Evolutionary conservation across 2,113 vertebrate genomes (phyloP).

Genomic region (Centropristis striata): DNA sequence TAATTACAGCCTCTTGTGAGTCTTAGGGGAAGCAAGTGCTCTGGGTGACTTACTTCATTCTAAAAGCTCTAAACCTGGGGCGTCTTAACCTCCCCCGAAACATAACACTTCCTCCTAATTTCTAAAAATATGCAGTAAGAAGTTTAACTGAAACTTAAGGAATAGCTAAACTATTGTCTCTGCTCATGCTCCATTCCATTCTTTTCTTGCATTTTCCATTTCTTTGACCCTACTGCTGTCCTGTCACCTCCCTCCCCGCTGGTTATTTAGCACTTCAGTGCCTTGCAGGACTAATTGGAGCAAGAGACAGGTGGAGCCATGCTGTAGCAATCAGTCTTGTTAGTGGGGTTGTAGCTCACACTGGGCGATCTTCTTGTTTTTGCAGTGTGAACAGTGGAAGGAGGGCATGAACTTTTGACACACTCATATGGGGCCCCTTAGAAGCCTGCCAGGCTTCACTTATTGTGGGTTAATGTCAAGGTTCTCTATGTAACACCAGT

Average conservation of each 20-base stretch:
- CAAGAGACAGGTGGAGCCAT: slow-evolving; percentile 88
- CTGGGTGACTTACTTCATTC: slow-evolving; percentile 19
- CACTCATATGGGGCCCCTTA: slow-evolving; percentile 53
- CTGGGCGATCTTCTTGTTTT: slow-evolving; percentile 89
- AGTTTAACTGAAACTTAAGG: slow-evolving; percentile 1
- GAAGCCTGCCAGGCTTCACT: slow-evolving; percentile 39
- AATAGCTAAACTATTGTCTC: background rate
- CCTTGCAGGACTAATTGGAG: slow-evolving; percentile 89
- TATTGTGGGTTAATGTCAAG: slow-evolving; percentile 50
- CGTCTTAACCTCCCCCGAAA: background rate
- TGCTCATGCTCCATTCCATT: slow-evolving; percentile 14
- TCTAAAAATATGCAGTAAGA: background rate
- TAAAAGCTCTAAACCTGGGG: slow-evolving; percentile 3
- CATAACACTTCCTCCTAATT: background rate
- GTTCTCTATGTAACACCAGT: background rate
- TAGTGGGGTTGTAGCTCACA: slow-evolving; percentile 76
- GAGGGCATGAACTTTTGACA: slow-evolving; percentile 88
- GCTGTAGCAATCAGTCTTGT: slow-evolving; percentile 90
- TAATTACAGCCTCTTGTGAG: slow-evolving; percentile 67
- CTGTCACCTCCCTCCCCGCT: slow-evolving; percentile 25
- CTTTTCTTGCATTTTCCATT: slow-evolving; percentile 35
- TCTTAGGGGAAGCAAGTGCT: slow-evolving; percentile 37
- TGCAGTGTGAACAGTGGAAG: slow-evolving; percentile 87
- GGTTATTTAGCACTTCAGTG: slow-evolving; percentile 87
- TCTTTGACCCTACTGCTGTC: slow-evolving; percentile 21